phyloP scores from a whole-genome alignment of 92 coral and sea anemone species.

The Parazoanthus darwini region DNA sequence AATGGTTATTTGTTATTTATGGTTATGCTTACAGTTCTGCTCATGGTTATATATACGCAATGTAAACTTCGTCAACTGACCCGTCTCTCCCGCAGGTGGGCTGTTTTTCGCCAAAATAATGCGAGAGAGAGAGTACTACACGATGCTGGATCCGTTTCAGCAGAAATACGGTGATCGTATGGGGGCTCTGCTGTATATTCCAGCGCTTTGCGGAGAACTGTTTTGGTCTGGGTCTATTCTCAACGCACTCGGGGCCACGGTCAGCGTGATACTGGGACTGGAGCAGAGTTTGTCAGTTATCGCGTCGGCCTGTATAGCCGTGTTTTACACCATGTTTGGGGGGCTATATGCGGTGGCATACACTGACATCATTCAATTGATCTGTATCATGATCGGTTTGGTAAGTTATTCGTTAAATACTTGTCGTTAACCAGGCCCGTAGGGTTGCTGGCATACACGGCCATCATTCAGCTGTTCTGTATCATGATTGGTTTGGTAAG shows the following conservation, averaged over 20 bases:
- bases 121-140: slow-evolving; percentile 50
- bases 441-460: slow-evolving; percentile 41
- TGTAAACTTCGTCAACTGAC: too few species aligned
- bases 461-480: slow-evolving; percentile 49
- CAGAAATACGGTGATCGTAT: slow-evolving; percentile 53
- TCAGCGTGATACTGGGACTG: slow-evolving; percentile 51
- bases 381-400: slow-evolving; percentile 56
- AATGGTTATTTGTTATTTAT: too few species aligned
- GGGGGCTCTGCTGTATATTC: slow-evolving; percentile 58
- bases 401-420: neutral
- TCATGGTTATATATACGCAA: too few species aligned
- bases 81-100: slow-evolving; percentile 33
- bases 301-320: slow-evolving; percentile 53
- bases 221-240: slow-evolving; percentile 62
- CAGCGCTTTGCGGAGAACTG: slow-evolving; percentile 55
- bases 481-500: slow-evolving; percentile 58
- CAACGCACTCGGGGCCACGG: slow-evolving; percentile 54
- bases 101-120: slow-evolving; percentile 55
- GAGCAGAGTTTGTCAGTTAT: slow-evolving; percentile 47
- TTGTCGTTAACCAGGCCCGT: neutral
- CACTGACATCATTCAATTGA: slow-evolving; percentile 53
- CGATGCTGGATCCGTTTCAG: slow-evolving; percentile 62
- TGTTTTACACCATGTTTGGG: slow-evolving; percentile 56
- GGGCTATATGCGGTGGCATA: slow-evolving; percentile 60
- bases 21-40: too few species aligned